Percentiles rank a stretch among this genome's conserved stretches.
These are phyloP conservation scores for Pentamera pediparva DNA, from an alignment of 53 echinoderm and acorn worm species.

Conservation along the genomic window DNA sequence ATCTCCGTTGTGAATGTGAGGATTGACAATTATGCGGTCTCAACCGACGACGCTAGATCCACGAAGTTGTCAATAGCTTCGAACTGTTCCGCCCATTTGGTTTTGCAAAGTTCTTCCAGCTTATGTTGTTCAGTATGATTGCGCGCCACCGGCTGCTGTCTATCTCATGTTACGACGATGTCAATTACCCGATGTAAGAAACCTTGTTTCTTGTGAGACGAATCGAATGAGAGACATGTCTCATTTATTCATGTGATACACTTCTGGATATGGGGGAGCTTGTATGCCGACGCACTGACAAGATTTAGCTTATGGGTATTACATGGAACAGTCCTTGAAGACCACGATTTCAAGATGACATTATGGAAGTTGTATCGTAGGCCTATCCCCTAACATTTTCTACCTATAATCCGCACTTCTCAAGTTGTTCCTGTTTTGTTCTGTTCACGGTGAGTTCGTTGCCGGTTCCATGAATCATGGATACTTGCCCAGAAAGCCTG, in stretches of 20 bases:
- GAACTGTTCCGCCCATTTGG: background rate
- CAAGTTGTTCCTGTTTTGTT: background rate
- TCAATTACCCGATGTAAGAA: background rate
- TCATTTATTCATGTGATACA: too few species aligned
- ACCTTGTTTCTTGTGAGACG: background rate
- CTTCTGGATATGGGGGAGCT: too few species aligned
- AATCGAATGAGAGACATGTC: too few species aligned
- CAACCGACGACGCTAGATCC: background rate
- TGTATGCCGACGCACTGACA: too few species aligned
- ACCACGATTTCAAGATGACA: background rate
- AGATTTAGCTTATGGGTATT: too few species aligned
- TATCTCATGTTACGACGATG: too few species aligned
- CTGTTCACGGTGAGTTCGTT: too few species aligned
- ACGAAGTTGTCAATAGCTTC: background rate
- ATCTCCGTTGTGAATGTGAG: too few species aligned
- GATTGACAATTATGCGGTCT: background rate
- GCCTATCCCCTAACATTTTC: slow-evolving; percentile 14
- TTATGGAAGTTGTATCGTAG: too few species aligned
- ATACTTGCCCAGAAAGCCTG: too few species aligned
- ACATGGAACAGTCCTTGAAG: slow-evolving; percentile 19
- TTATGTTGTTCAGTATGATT: background rate
- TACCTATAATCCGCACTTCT: background rate
- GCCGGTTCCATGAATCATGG: too few species aligned
- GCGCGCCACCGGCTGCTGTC: too few species aligned
- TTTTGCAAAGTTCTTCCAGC: background rate